Conservation (phyloP, 2,113 vertebrate genomes). For the Panthera uncia region DNA sequence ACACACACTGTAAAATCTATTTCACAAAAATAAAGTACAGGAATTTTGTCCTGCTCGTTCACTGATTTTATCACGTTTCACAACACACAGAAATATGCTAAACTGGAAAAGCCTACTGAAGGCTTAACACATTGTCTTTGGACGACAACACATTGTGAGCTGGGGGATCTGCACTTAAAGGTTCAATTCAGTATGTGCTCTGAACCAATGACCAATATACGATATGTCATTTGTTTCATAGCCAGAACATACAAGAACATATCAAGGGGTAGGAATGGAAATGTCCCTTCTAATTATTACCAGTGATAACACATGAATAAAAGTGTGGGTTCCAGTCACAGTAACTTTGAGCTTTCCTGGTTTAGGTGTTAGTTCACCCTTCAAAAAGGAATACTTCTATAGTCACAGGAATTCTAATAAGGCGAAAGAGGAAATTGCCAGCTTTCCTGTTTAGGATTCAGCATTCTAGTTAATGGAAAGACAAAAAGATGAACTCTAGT, state of each 20-base stretch:
- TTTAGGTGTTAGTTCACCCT: background rate
- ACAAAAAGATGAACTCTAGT: slow-evolving; percentile 5
- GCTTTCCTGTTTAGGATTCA: background rate
- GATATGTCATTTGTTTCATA: background rate
- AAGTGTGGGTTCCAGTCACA: background rate
- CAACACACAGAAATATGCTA: background rate
- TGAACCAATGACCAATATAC: background rate
- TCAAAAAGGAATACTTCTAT: background rate
- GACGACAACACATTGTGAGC: background rate
- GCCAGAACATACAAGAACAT: background rate
- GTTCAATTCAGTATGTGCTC: background rate
- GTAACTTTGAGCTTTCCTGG: background rate
- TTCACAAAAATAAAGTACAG: background rate
- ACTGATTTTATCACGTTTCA: background rate
- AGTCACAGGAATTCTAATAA: background rate
- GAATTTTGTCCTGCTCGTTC: background rate
- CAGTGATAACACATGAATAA: background rate
- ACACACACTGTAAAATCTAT: background rate
- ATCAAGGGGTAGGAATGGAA: background rate
- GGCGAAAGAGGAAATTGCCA: background rate
- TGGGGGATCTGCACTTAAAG: background rate
- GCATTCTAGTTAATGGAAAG: background rate
- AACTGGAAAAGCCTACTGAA: background rate
- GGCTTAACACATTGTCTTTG: background rate
- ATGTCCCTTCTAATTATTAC: background rate